Conservation (phyloP, 2,888 invertebrate species). For the Drosophila engyochracea region DNA sequence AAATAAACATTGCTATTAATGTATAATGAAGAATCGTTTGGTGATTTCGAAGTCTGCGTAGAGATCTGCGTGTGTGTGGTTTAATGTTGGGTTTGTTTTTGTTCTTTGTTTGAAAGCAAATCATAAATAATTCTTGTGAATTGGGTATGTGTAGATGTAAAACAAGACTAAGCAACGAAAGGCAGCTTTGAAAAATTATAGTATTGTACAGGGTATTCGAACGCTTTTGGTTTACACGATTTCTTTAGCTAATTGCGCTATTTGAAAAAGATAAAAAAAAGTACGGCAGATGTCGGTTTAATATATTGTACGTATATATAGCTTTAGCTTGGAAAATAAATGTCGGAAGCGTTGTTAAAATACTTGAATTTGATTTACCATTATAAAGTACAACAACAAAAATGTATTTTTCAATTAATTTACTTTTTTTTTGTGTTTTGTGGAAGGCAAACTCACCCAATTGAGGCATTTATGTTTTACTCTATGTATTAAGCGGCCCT, state of each 20-base stretch:
- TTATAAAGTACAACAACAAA: constrained; percentile 62
- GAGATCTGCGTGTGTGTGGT: constrained; percentile 12
- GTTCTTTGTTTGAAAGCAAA: constrained; percentile 23
- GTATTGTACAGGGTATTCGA: constrained; percentile 27
- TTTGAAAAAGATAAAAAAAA: constrained; percentile 14
- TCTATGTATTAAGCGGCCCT: constrained; percentile 78
- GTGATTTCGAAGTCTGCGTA: constrained; percentile 2
- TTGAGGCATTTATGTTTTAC: constrained; percentile 73
- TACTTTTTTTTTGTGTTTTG: constrained; percentile 20
- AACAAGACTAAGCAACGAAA: constrained; percentile 43
- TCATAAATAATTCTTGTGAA: constrained; percentile 28
- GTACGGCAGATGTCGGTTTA: constrained; percentile 24
- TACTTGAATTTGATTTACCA: constrained; percentile 44
- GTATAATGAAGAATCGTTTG: constrained; percentile 8
- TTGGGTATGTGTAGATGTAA: constrained; percentile 2
- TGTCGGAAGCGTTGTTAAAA: constrained; percentile 51
- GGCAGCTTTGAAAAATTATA: constrained; percentile 28
- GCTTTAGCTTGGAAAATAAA: constrained; percentile 41
- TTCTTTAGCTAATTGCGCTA: constrained; percentile 30
- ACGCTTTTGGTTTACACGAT: constrained; percentile 15
- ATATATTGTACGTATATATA: constrained; percentile 9
- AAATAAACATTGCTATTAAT: constrained; percentile 6
- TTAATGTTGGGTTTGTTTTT: constrained; percentile 20
- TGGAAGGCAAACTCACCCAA: constrained; percentile 78
- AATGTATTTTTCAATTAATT: constrained; percentile 27